A percentile compares a stretch with the other conserved stretches of the same genome.
Conservation (phyloP, 2,797 vertebrate genomes). For the Synanceia verrucosa region DNA sequence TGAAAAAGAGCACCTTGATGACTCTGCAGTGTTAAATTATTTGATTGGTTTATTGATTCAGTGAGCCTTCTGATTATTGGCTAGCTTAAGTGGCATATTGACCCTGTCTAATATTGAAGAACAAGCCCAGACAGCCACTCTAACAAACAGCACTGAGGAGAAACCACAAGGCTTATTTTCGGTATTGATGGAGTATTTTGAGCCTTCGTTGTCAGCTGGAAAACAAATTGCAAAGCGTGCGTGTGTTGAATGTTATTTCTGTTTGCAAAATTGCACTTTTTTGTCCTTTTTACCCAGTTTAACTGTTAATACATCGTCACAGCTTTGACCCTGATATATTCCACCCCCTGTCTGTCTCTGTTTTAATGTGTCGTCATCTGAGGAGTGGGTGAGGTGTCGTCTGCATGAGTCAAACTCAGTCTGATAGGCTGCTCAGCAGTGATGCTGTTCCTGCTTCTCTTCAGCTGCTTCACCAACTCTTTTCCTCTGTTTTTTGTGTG, state of each 20-base stretch:
- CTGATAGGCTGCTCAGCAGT: constrained; percentile 37
- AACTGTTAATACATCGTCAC: too few relatives aligned
- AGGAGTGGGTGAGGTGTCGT: constrained; percentile 61
- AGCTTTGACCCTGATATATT: constrained; percentile 7
- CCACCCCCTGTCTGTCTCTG: constrained; percentile 7
- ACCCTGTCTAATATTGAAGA: constrained; percentile 41
- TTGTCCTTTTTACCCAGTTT: background rate
- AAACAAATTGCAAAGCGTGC: background rate
- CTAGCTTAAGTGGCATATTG: constrained; percentile 47
- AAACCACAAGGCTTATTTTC: background rate
- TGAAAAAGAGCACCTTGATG: constrained; percentile 42
- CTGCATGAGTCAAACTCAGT: constrained; percentile 53
- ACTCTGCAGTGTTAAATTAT: constrained; percentile 62
- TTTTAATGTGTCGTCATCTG: constrained; percentile 57
- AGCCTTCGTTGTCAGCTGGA: background rate
- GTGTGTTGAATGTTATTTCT: background rate
- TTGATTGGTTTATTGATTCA: constrained; percentile 71
- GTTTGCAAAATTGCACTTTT: background rate
- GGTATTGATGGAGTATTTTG: constrained; percentile 14
- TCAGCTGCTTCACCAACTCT: constrained; percentile 28
- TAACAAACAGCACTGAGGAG: constrained; percentile 25
- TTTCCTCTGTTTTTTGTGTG: constrained; percentile 7
- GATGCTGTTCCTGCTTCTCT: constrained; percentile 34
- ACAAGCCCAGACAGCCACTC: constrained; percentile 17
- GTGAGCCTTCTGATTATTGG: constrained; percentile 49